Evolutionary conservation across 1,140 invertebrate species (phyloP), one percentile per base, ranked within the genome.

Genomic region (Sycophaga agraensis): DNA sequence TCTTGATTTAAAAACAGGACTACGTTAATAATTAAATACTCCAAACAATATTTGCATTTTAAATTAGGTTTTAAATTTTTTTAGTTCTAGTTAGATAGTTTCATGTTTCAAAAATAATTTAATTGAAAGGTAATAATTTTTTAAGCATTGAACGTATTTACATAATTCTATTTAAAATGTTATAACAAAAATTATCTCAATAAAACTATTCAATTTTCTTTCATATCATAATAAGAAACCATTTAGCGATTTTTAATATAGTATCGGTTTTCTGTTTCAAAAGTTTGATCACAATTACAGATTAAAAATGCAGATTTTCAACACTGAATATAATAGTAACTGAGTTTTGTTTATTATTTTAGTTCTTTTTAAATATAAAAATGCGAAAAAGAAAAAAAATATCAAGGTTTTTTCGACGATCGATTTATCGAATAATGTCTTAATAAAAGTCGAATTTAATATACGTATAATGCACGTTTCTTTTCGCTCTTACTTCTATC

Each of bases 261-360:
- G 42, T 48, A 54, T 28, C 34, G 42, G 39, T 22, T 62, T 54
- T 37, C 6, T 12, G 14, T 49, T 62, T 50, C 7, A 19, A 45
- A 57, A 45, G 53, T 50, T 51, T 34, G 21, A 63, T 58, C 54
- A 58, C 21, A 63, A 51, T 57, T 8, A 56, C 48, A 45, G 26
- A 31, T 56, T 63, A 50, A 63, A 60, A 63, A 63, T 63, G 61
- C 61, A 57, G 37, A 45, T 58, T 63, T 63, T 63, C 28, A 63
- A 63, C 54, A 53, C 21, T 28, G 16, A 50, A 56, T 51, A 57
- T 24, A 53, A 2, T 51, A 43, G 37, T 62, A 63, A 58, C 45
- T 57, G n/a, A n/a, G n/a, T n/a, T n/a, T n/a, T n/a, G n/a, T n/a
- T n/a, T n/a, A n/a, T n/a, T 43, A 31, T 21, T 43, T 4, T 50